A percentile compares a stretch with the other conserved stretches of the same genome.
Evolutionary conservation across 2,113 vertebrate genomes (phyloP).

Genomic region (Mirza zaza): DNA sequence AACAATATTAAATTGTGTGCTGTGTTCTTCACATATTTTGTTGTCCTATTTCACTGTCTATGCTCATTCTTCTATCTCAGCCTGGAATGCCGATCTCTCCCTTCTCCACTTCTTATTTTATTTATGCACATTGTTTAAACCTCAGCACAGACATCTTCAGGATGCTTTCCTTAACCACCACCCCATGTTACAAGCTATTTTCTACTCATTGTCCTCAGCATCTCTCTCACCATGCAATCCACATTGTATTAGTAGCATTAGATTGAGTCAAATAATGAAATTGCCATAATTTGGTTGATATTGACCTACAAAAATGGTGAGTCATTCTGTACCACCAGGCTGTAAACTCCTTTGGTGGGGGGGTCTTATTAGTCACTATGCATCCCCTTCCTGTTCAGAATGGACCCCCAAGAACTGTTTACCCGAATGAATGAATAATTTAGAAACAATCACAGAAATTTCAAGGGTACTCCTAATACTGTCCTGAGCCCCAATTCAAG

Average conservation of each 20-base stretch:
- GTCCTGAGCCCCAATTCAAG: not conserved
- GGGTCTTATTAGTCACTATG: not conserved
- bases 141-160: not conserved
- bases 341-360: not conserved
- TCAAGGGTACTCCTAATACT: not conserved
- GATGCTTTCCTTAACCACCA: not conserved
- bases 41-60: not conserved
- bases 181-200: not conserved
- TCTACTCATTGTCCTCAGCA: not conserved
- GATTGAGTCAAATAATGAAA: not conserved
- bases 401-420: not conserved
- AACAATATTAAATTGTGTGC: not conserved
- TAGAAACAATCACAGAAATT: constrained; percentile 8
- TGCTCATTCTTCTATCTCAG: not conserved
- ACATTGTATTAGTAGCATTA: not conserved
- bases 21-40: not conserved
- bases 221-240: not conserved
- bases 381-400: not conserved
- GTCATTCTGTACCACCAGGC: not conserved
- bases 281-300: not conserved
- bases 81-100: not conserved
- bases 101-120: not conserved
- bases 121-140: not conserved
- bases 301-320: not conserved
- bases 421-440: not conserved